A percentile compares a stretch with the other conserved stretches of the same genome.
These are phyloP conservation scores for Chironomus striatipennis DNA, from an alignment of 1,140 invertebrate species.

Conservation along the genomic window DNA sequence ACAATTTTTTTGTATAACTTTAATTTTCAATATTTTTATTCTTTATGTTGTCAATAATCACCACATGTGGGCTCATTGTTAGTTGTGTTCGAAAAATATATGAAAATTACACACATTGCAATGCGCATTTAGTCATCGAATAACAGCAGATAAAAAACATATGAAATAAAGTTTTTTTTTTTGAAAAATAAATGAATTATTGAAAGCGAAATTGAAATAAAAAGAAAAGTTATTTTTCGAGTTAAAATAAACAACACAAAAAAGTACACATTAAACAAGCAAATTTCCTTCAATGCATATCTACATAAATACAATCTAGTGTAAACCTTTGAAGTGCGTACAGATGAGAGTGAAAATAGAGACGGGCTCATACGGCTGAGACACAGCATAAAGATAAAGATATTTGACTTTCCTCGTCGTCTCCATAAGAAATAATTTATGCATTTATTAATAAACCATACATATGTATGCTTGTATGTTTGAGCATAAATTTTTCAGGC, in stretches of 20 bases:
- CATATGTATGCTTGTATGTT: too few species aligned
- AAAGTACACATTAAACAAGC: constrained; percentile 9
- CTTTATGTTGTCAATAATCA: constrained; percentile 9
- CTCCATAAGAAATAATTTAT: not conserved
- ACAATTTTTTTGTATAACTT: too few species aligned
- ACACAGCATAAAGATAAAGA: not conserved
- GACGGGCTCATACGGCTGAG: not conserved
- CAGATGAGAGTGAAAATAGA: constrained; percentile 7
- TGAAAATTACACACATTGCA: not conserved
- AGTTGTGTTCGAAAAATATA: not conserved
- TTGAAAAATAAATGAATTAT: not conserved
- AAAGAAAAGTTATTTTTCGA: constrained; percentile 8
- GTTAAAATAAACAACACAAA: not conserved
- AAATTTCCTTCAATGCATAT: constrained; percentile 9
- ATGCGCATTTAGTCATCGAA: constrained; percentile 3
- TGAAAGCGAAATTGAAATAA: constrained; percentile 23
- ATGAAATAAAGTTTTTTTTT: not conserved
- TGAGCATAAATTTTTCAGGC: too few species aligned
- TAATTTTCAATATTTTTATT: not conserved
- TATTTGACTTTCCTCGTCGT: not conserved
- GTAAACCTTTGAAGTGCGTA: constrained; percentile 1
- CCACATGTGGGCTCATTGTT: constrained; percentile 19
- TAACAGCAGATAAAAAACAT: not conserved
- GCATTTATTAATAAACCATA: not conserved
- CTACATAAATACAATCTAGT: not conserved